Evolutionary conservation across 1,140 invertebrate genomes (phyloP).

Genomic region (Anastrepha ludens): DNA sequence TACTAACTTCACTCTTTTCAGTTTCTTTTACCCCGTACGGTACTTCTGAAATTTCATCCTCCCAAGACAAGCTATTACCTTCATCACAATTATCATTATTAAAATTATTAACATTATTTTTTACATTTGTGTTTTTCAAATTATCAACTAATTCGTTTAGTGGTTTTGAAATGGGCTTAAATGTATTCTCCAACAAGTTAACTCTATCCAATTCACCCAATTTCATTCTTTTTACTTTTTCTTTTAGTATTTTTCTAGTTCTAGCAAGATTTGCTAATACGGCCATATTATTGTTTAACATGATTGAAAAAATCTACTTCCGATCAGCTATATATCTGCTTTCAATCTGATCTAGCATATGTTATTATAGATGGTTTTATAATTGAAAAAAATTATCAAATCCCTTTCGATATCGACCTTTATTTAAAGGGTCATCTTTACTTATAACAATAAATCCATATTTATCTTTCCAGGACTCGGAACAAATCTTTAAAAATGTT

Average conservation of each 20-base stretch:
- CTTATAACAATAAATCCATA: neutral
- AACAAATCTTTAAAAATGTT: constrained; percentile 2
- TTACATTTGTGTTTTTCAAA: neutral
- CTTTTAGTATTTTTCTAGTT: constrained; percentile 7
- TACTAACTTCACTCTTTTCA: neutral
- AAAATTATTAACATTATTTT: neutral
- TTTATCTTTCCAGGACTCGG: neutral
- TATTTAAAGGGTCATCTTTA: too few species aligned
- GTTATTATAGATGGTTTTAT: constrained; percentile 10
- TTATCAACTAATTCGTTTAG: constrained; percentile 54
- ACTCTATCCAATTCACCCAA: neutral
- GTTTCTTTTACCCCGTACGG: constrained; percentile 13
- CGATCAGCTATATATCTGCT: neutral
- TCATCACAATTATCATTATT: constrained; percentile 8
- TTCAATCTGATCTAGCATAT: neutral
- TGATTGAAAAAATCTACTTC: constrained; percentile 14
- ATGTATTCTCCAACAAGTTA: constrained; percentile 56
- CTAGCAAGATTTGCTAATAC: constrained; percentile 38
- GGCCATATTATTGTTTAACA: neutral
- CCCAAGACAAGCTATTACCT: neutral
- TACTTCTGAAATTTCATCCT: too few species aligned
- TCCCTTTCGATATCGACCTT: constrained; percentile 29
- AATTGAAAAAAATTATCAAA: constrained; percentile 62
- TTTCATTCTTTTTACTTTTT: neutral
- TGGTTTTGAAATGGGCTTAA: constrained; percentile 59